Base-by-base conservation (phyloP, 2,888 invertebrate species). In the Caradrina clavipalpis region DNA sequence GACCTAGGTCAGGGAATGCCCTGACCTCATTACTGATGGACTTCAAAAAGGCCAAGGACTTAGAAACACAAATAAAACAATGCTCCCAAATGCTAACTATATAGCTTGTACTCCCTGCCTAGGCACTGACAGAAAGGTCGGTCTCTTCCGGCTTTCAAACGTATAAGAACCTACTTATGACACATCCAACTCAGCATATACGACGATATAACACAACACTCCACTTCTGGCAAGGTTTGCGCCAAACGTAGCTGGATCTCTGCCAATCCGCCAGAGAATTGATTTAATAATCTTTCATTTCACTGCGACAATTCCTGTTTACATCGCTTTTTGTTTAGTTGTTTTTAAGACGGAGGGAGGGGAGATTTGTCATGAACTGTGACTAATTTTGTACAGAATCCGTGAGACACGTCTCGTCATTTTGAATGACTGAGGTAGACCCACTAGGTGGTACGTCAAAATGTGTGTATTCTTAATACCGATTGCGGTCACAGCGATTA, bases 241-340 rank as follows among this genome's bases (percentile, higher is more conserved):
- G 76, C 82, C 82, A 80, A 81, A 63, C 72, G 53, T 13, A 22
- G 31, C 81, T 84, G 84, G 84, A 81, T 5, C 11, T 0, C 56
- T 60, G 84, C 84, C 84, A 84, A 78, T 72, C 56, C 59, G 63
- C 13, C 47, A 19, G 58, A 57, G 69, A 83, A 84, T 82, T 84
- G 84, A 82, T 84, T 84, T 75, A 73, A 79, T 80, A 80, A 78
- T 84, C 71, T 78, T 80, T 76, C 68, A 84, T 78, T 72, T 79
- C 70, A 72, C 70, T 83, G 83, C 79, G 80, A 83, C 81, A 81
- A 76, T 78, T 73, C 53, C 61, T 81, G 76, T 76, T 74, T 74
- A 78, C 74, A 78, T 39, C 39, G 22, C 42, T 69, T 75, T 66
- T 56, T 31, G 39, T 73, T 55, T 31, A 19, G 56, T 39, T 21